Evolutionary conservation across 1,140 invertebrate genomes (phyloP).

Genomic region (Zophobas atratus): DNA sequence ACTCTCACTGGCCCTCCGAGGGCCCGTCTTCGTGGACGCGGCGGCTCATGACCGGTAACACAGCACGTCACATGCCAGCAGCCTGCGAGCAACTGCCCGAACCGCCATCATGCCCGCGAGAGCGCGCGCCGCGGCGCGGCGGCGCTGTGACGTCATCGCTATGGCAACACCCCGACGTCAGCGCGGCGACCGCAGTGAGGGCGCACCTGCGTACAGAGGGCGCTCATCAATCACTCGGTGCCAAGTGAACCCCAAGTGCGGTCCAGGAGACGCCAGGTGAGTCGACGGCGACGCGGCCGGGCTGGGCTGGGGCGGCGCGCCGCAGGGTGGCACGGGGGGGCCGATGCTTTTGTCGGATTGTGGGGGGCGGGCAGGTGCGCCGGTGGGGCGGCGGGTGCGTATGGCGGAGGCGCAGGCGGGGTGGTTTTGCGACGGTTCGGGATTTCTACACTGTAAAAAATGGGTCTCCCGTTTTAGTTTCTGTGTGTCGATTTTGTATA

Average conservation of each 20-base stretch:
- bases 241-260: neutral
- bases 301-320: neutral
- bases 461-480: too few species aligned
- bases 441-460: too few species aligned
- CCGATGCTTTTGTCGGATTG: neutral
- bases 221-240: slow-evolving; percentile 47
- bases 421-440: too few species aligned
- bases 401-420: too few species aligned
- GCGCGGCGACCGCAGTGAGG: slow-evolving; percentile 51
- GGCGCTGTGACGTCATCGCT: slow-evolving; percentile 53
- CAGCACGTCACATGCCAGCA: slow-evolving; percentile 50
- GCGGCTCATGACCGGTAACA: slow-evolving; percentile 44
- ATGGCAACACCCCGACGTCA: slow-evolving; percentile 61
- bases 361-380: too few species aligned
- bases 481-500: too few species aligned
- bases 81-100: slow-evolving; percentile 48
- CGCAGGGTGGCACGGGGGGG: neutral
- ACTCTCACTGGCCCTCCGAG: slow-evolving; percentile 24
- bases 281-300: slow-evolving; percentile 12
- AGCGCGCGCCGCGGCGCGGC: slow-evolving; percentile 29
- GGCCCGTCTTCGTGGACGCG: slow-evolving; percentile 16
- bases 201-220: slow-evolving; percentile 34
- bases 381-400: too few species aligned
- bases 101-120: slow-evolving; percentile 51
- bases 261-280: too few species aligned